These are phyloP conservation scores for Oriolus oriolus DNA, from an alignment of 2,113 vertebrate species.

Conservation along the genomic window DNA sequence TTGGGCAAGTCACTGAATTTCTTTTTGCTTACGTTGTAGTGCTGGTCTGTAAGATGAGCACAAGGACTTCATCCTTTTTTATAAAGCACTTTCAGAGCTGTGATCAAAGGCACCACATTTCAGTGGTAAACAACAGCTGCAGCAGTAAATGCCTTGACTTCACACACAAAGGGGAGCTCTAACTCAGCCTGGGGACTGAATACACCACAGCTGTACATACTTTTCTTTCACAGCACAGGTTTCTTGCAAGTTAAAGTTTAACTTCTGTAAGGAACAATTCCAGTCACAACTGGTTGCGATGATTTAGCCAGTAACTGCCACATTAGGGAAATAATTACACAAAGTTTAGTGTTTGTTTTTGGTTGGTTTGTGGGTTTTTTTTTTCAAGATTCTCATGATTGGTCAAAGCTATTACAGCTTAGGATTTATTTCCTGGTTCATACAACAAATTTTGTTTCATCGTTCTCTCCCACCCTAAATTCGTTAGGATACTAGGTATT, in stretches of 20 bases:
- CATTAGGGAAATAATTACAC: background rate
- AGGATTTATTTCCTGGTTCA: background rate
- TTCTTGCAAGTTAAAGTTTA: constrained; percentile 35
- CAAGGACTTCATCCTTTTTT: background rate
- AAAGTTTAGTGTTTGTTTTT: background rate
- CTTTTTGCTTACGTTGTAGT: background rate
- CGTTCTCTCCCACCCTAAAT: background rate
- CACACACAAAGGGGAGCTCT: background rate
- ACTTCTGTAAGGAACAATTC: background rate
- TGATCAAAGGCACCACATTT: background rate
- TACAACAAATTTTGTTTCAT: background rate
- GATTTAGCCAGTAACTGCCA: constrained; percentile 20
- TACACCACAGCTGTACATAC: background rate
- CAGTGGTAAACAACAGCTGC: background rate
- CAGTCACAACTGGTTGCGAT: background rate
- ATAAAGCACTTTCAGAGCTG: background rate
- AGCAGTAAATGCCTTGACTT: background rate
- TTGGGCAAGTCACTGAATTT: background rate
- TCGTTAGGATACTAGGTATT: background rate
- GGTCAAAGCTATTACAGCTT: background rate
- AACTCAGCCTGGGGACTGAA: background rate
- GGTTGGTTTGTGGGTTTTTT: background rate
- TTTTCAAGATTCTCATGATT: background rate
- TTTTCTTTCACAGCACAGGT: constrained; percentile 11
- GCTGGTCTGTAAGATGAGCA: background rate